phyloP scores from a whole-genome alignment of 2,113 vertebrate genomes.

The Garra rufa region DNA sequence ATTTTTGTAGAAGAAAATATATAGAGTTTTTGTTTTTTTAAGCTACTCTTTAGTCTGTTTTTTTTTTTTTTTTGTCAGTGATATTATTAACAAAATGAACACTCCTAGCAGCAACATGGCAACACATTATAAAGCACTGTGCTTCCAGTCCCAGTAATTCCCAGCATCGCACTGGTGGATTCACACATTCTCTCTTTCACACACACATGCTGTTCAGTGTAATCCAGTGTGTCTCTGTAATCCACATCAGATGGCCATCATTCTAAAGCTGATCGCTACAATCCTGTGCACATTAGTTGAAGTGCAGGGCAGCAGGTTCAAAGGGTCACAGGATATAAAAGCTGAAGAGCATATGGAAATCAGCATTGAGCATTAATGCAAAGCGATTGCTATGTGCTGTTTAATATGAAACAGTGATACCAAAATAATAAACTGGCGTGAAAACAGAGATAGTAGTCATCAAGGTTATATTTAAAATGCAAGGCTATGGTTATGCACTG shows the following conservation, averaged over 20 bases:
- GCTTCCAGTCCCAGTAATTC: neutral
- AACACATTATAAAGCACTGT: neutral
- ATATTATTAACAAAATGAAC: too few species aligned
- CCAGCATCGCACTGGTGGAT: neutral
- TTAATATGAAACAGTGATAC: too few species aligned
- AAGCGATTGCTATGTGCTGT: neutral
- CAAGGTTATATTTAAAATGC: neutral
- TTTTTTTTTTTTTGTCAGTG: too few species aligned
- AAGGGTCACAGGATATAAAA: neutral
- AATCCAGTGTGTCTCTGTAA: constrained; percentile 7
- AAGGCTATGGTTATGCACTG: too few species aligned
- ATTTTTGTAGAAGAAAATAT: too few species aligned
- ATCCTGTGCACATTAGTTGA: constrained; percentile 1
- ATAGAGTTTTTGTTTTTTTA: too few species aligned
- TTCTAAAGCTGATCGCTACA: constrained; percentile 7
- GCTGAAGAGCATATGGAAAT: neutral
- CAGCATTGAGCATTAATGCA: neutral
- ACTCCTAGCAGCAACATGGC: neutral
- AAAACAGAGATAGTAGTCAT: neutral
- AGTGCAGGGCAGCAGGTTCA: neutral
- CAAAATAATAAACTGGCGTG: neutral
- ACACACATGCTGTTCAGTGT: neutral
- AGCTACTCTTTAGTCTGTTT: too few species aligned
- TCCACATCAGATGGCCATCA: constrained; percentile 11
- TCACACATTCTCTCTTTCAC: neutral